These are phyloP conservation scores for Petrolisthes manimaculis DNA, from an alignment of 2,888 invertebrate genomes.

Conservation along the genomic window DNA sequence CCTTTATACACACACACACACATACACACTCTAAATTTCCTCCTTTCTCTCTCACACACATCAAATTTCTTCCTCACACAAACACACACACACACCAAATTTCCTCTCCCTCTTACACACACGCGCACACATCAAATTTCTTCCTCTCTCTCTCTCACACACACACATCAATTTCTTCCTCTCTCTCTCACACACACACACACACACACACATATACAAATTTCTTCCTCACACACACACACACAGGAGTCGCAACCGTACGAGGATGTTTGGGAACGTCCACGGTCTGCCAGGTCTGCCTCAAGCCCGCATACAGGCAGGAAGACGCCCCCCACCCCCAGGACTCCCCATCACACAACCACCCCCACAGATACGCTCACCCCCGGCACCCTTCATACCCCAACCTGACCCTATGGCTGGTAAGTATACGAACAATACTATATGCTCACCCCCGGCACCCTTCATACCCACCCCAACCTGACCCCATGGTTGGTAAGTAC, in stretches of 20 bases:
- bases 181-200: too few species aligned
- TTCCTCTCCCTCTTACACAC: too few species aligned
- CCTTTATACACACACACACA: too few species aligned
- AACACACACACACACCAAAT: too few species aligned
- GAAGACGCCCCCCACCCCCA: conserved; percentile 8
- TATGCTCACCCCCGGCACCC: background rate
- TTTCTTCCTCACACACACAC: background rate
- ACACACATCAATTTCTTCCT: background rate
- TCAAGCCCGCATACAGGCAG: conserved; percentile 35
- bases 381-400: conserved; percentile 21
- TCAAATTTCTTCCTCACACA: too few species aligned
- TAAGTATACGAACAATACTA: background rate
- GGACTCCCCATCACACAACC: conserved; percentile 4
- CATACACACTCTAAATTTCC: too few species aligned
- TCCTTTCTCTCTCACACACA: too few species aligned
- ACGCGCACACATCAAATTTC: background rate
- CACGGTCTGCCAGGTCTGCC: conserved; percentile 63
- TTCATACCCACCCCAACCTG: conserved; percentile 41
- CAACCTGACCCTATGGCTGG: conserved; percentile 57
- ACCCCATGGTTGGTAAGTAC: conserved; percentile 56
- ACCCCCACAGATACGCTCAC: background rate
- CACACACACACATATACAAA: background rate
- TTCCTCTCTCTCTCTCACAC: background rate
- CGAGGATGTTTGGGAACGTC: conserved; percentile 51
- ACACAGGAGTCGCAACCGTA: background rate